Evolutionary conservation across 2,113 vertebrate species (phyloP).

Genomic region (Emydura subglobosa): DNA sequence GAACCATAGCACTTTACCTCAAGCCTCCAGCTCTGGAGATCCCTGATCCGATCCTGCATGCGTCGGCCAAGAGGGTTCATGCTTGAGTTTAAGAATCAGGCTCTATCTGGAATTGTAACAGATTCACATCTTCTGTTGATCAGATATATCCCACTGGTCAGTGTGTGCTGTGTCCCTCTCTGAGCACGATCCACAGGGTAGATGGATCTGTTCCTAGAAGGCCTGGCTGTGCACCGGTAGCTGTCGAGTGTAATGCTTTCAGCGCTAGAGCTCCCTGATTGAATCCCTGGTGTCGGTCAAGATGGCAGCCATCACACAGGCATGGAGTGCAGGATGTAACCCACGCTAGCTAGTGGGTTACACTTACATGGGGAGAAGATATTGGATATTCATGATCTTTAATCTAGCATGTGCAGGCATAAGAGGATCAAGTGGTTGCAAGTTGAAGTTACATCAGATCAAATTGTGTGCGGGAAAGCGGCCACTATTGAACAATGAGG

Average conservation of each 20-base stretch:
- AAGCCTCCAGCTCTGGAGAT: no score
- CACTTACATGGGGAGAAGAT: neutral
- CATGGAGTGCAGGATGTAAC: neutral
- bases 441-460: constrained; percentile 43
- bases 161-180: neutral
- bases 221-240: neutral
- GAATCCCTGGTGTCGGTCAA: neutral
- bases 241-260: neutral
- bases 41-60: no score
- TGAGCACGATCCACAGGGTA: accelerated
- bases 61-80: no score
- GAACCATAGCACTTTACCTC: no score
- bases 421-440: constrained; percentile 28
- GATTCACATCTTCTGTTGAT: neutral
- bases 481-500: constrained; percentile 13
- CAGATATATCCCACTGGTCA: accelerated
- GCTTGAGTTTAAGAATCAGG: neutral
- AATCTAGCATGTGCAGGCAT: neutral
- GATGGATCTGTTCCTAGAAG: accelerated
- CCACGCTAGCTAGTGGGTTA: neutral
- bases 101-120: neutral
- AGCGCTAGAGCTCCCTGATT: neutral
- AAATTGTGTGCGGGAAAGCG: constrained; percentile 30
- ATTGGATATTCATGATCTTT: neutral
- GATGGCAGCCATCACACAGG: neutral